Evolutionary conservation across 2,888 invertebrate genomes (phyloP).

Genomic region (Epinotia bilunana): DNA sequence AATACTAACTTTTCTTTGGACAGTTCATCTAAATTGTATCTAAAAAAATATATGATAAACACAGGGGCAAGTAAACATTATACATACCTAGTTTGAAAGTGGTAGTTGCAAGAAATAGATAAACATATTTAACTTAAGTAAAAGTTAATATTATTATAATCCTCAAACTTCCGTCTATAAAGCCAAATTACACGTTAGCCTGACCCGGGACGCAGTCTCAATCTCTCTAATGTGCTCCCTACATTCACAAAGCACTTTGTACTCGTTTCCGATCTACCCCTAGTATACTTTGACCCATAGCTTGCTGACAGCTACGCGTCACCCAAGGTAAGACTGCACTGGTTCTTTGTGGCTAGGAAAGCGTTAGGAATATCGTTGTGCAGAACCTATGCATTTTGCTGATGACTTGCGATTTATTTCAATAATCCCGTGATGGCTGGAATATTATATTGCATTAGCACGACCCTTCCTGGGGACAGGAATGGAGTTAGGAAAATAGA

Average conservation of each 20-base stretch:
- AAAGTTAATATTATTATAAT: conserved; percentile 25
- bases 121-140: not conserved
- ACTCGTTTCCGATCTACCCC: not conserved
- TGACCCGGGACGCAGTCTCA: conserved; percentile 53
- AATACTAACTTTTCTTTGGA: too few species aligned
- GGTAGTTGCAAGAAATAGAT: not conserved
- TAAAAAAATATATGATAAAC: too few species aligned
- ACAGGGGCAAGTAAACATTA: not conserved
- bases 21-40: too few species aligned
- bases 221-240: conserved; percentile 68
- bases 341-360: not conserved
- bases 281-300: not conserved
- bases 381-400: conserved; percentile 69
- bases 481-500: conserved; percentile 19
- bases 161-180: conserved; percentile 28
- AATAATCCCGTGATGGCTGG: conserved; percentile 66
- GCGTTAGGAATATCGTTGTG: conserved; percentile 27
- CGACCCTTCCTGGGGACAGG: conserved; percentile 34
- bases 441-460: conserved; percentile 59
- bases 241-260: not conserved
- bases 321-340: not conserved
- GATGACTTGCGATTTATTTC: conserved; percentile 75
- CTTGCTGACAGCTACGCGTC: not conserved
- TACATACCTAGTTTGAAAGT: not conserved
- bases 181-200: conserved; percentile 36